Evolutionary conservation across 2,797 vertebrate genomes (phyloP).

Genomic region (Alouatta caraya): DNA sequence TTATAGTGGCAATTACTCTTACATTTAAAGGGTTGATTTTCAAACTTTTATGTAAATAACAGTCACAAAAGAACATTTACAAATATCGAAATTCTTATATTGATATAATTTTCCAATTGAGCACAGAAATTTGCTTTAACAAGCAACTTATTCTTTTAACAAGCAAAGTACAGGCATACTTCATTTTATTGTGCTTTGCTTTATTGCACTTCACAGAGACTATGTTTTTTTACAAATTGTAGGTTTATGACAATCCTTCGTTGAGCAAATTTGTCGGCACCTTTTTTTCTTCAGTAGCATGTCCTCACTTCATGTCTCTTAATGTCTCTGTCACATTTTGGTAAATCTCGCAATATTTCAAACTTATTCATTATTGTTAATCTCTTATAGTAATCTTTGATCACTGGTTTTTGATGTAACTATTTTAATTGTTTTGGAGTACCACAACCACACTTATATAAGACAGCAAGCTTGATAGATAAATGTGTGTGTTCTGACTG

Average conservation of each 20-base stretch:
- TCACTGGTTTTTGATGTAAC: background rate
- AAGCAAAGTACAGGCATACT: background rate
- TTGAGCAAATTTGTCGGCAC: background rate
- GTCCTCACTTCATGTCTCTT: background rate
- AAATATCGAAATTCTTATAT: background rate
- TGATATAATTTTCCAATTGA: background rate
- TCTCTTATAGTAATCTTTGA: background rate
- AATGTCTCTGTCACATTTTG: background rate
- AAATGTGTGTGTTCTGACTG: background rate
- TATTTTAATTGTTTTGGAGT: background rate
- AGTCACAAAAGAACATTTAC: background rate
- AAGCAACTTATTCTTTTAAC: background rate
- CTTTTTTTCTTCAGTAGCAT: background rate
- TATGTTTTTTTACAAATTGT: background rate
- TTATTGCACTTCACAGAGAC: background rate
- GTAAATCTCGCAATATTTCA: background rate
- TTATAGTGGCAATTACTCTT: background rate
- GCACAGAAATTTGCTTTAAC: conserved; percentile 28
- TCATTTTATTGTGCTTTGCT: background rate
- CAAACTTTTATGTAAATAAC: conserved; percentile 39
- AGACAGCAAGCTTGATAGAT: background rate
- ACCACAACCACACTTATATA: background rate
- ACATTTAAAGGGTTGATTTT: conserved; percentile 27
- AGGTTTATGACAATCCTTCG: background rate
- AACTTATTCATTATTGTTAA: background rate